A percentile compares a stretch with the other conserved stretches of the same genome.
Conservation (phyloP, 2,888 invertebrate species). For the Mimachlamys varia region DNA sequence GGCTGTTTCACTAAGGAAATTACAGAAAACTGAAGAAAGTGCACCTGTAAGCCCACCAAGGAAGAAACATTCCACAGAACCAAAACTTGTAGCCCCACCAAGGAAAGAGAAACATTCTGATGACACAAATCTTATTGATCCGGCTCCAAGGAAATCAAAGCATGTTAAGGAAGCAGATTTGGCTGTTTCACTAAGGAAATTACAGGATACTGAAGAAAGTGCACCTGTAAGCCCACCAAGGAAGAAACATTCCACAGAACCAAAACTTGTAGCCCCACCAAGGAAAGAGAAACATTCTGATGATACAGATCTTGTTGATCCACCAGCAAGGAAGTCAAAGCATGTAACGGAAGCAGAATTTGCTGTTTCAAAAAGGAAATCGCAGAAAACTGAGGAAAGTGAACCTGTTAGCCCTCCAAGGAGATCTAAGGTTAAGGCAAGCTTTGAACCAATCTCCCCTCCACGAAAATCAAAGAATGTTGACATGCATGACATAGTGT, state of each 20-base stretch:
- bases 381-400: neutral
- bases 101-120: neutral
- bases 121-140: neutral
- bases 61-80: neutral
- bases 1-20: neutral
- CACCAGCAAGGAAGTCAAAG: neutral
- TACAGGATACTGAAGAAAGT: neutral
- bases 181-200: neutral
- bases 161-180: slow-evolving; percentile 19
- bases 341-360: slow-evolving; percentile 7
- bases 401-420: neutral
- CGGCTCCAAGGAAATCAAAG: neutral
- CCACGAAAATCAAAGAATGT: slow-evolving; percentile 6
- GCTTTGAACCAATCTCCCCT: slow-evolving; percentile 16
- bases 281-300: neutral
- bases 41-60: neutral
- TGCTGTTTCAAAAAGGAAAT: neutral
- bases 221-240: neutral
- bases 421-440: neutral
- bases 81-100: neutral
- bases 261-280: neutral
- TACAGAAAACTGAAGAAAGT: neutral
- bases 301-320: neutral
- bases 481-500: neutral
- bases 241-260: neutral